Evolutionary conservation across 2,888 invertebrate genomes (phyloP), one percentile per base, ranked within the genome.

Genomic region (Leptopterna dolabrata): DNA sequence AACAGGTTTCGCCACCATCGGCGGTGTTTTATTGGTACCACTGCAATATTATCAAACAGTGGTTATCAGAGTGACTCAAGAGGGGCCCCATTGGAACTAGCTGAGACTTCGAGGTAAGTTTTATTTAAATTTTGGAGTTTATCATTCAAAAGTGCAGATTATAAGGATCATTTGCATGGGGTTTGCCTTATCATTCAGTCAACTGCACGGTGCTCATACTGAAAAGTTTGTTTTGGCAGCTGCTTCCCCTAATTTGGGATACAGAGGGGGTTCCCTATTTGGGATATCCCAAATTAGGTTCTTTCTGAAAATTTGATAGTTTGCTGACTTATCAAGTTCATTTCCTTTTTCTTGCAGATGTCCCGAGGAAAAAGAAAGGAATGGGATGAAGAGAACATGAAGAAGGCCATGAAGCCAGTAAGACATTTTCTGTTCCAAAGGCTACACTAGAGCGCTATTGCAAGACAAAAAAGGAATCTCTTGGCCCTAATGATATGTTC

Each of bases 281-380:
- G 73, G 36, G 27, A 73, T 73, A 73, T 73, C 73, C n/a, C 73
- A 73, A 30, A 73, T 73, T 73, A 24, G 73, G 73, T 36, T 73
- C 73, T 19, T 73, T 19, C 30, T 24, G 29, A 73, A 30, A 19
- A 63, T n/a, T n/a, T 19, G 24, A 19, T 63, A 63, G 63, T 63
- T n/a, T 63, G 24, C 63, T n/a, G n/a, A 63, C 24, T 63, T 19
- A 19, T 63, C 24, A n/a, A 63, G n/a, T 24, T 63, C 24, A 63
- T 63, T 63, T 63, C 24, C 24, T 24, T 63, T 63, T 63, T 63
- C 19, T 19, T 63, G n/a, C n/a, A 63, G 63, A 63, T n/a, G n/a
- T 63, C 24, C 63, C 63, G 19, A 19, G 63, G 63, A n/a, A 63
- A 24, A 24, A 63, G 63, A 63, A 63, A 63, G 24, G 24, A 19